Evolutionary conservation across 2,888 invertebrate genomes (phyloP), one percentile per base, ranked within the genome.

Genomic region (Hemistola chrysoprasaria): DNA sequence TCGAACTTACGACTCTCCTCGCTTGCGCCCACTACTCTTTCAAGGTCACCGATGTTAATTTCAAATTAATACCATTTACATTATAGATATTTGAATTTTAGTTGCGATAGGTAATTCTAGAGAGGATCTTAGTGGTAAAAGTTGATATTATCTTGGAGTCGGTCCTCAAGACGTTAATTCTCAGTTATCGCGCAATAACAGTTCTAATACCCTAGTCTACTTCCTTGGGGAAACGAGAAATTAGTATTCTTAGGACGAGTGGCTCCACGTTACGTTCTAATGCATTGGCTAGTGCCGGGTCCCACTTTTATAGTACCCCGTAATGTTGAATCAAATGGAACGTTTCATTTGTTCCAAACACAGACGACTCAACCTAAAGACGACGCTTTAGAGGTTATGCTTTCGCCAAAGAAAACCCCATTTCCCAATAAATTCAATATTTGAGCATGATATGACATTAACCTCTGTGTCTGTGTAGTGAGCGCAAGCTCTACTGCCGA

Each of bases 131-230:
- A 34, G 33, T 30, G 10, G 37, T 34, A 47, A 45, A 52, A 53
- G 45, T 53, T 46, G 40, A 42, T 47, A 47, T 53, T 47, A 53
- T 46, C 45, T 50, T 38, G 22, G 23, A 40, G 42, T 38, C n/a
- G n/a, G n/a, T n/a, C 43, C 42, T 29, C 42, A 32, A 50, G 37
- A 31, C 39, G 22, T 32, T 50, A 47, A 53, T 49, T 44, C 44
- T 38, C 11, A 32, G 41, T 46, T 24, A 49, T 43, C 16, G 29
- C 16, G 31, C 36, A 34, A 43, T 40, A 49, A 52, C 41, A 29
- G 24, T 40, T 36, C 42, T 43, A 42, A 29, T 10, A 32, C 38
- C 40, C 30, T 34, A 45, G 44, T 45, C 41, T 42, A 45, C 31
- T 45, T 40, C 28, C 25, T 36, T 27, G 23, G 29, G 27, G 22